A percentile compares a stretch with the other conserved stretches of the same genome.
Conservation (phyloP, 1,140 invertebrate species). For the Platyscapa corneri region DNA sequence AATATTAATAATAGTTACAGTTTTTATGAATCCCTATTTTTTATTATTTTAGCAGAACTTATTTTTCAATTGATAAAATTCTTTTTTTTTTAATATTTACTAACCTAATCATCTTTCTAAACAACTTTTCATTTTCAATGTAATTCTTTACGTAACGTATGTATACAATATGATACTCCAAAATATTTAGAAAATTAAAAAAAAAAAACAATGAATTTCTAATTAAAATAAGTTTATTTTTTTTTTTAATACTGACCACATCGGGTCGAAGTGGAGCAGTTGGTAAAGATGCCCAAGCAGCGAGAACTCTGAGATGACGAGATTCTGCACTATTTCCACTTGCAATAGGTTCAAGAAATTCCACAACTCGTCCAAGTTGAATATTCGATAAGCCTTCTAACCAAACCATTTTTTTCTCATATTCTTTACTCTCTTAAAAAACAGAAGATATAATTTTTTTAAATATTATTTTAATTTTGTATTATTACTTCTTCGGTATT, state of each 20-base stretch:
- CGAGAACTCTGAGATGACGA: conserved; percentile 76
- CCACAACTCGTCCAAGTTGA: conserved; percentile 77
- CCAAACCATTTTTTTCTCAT: conserved; percentile 81
- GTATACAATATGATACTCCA: background rate
- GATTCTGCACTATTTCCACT: conserved; percentile 72
- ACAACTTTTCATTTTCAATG: too few species aligned
- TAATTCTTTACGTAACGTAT: too few species aligned
- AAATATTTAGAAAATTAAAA: conserved; percentile 27
- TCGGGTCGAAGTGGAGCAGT: conserved; percentile 75
- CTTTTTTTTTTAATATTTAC: too few species aligned
- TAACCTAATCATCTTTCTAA: too few species aligned
- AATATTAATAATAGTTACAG: too few species aligned
- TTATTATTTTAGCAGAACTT: too few species aligned
- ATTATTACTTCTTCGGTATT: background rate
- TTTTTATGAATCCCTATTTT: too few species aligned
- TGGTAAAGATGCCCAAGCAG: conserved; percentile 78
- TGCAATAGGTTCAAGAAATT: conserved; percentile 78
- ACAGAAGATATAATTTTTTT: conserved; percentile 17
- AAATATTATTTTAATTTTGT: conserved; percentile 21
- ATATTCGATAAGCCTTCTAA: conserved; percentile 81
- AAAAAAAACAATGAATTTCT: too few species aligned
- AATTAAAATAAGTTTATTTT: background rate
- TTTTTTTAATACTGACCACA: conserved; percentile 67
- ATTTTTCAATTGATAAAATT: too few species aligned
- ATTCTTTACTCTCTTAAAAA: conserved; percentile 77